Conservation (phyloP, 2,113 vertebrate genomes). For the Porphyrio hochstetteri region DNA sequence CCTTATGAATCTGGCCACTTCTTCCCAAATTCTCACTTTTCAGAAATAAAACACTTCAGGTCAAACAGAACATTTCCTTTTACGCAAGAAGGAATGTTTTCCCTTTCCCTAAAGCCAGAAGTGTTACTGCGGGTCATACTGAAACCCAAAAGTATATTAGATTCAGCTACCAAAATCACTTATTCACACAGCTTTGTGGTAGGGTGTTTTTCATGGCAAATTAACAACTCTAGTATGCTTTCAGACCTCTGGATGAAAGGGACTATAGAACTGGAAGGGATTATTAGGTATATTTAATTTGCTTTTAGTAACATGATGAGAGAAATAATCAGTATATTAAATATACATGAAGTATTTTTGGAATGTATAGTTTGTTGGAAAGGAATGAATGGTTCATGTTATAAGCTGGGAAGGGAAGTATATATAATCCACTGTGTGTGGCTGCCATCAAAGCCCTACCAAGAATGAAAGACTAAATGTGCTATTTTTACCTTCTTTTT, state of each 20-base stretch:
- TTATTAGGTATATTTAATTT: conserved; percentile 38
- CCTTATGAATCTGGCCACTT: background rate
- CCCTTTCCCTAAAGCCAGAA: background rate
- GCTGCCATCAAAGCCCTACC: conserved; percentile 46
- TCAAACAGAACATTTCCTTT: conserved; percentile 16
- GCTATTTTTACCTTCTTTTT: conserved; percentile 43
- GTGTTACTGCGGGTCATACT: background rate
- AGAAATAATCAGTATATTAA: conserved; percentile 60
- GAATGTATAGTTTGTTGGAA: conserved; percentile 35
- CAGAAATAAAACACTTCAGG: background rate
- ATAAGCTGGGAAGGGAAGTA: conserved; percentile 51
- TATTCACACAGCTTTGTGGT: background rate
- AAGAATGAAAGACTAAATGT: conserved; percentile 45
- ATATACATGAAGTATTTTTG: conserved; percentile 41
- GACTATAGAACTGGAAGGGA: background rate
- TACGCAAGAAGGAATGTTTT: conserved; percentile 11
- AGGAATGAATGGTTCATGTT: conserved; percentile 37
- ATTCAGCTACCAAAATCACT: conserved; percentile 23
- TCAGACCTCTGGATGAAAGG: conserved; percentile 44
- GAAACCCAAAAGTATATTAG: background rate
- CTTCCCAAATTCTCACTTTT: background rate
- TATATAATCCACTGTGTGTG: conserved; percentile 47
- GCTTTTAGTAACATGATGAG: background rate
- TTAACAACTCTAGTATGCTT: background rate
- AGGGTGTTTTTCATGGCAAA: conserved; percentile 48